Evolutionary conservation across 2,797 vertebrate species (phyloP).

Genomic region (Labeo calbasu): DNA sequence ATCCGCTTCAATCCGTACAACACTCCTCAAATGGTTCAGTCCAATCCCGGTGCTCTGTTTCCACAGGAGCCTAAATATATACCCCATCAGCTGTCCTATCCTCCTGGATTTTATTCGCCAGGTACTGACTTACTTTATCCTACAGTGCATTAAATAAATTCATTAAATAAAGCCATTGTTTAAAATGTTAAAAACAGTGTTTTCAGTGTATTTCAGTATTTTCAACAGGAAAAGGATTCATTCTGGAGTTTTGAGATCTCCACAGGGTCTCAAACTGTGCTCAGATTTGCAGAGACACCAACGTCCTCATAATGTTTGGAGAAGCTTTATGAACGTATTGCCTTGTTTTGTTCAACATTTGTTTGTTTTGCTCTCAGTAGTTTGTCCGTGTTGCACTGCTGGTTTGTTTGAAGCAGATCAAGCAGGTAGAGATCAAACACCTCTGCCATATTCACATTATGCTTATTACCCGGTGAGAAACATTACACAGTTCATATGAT

Average conservation of each 20-base stretch:
- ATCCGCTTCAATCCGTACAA: slow-evolving; percentile 63
- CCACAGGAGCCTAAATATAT: slow-evolving; percentile 71
- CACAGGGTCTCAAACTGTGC: not conserved
- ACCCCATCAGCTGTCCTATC: slow-evolving; percentile 66
- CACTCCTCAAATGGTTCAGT: slow-evolving; percentile 65
- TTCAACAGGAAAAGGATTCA: not conserved
- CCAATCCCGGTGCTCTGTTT: slow-evolving; percentile 67
- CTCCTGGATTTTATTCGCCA: slow-evolving; percentile 73
- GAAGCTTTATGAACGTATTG: not conserved
- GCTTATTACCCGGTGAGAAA: slow-evolving; percentile 77
- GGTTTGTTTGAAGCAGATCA: slow-evolving; percentile 64
- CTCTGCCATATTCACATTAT: slow-evolving; percentile 68
- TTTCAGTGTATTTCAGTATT: not conserved
- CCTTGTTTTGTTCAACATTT: not conserved
- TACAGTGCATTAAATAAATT: not conserved
- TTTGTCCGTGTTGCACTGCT: slow-evolving; percentile 62
- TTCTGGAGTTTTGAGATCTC: slow-evolving; percentile 1
- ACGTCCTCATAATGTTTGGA: not conserved
- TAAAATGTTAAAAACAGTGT: not conserved
- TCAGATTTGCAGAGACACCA: not conserved
- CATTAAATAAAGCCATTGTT: not conserved
- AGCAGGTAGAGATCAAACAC: slow-evolving; percentile 62
- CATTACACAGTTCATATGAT: not conserved
- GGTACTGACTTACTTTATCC: slow-evolving; percentile 67
- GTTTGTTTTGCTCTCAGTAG: slow-evolving; percentile 37